Evolutionary conservation across 2,113 vertebrate genomes (phyloP).

Genomic region (Corvus hawaiiensis): DNA sequence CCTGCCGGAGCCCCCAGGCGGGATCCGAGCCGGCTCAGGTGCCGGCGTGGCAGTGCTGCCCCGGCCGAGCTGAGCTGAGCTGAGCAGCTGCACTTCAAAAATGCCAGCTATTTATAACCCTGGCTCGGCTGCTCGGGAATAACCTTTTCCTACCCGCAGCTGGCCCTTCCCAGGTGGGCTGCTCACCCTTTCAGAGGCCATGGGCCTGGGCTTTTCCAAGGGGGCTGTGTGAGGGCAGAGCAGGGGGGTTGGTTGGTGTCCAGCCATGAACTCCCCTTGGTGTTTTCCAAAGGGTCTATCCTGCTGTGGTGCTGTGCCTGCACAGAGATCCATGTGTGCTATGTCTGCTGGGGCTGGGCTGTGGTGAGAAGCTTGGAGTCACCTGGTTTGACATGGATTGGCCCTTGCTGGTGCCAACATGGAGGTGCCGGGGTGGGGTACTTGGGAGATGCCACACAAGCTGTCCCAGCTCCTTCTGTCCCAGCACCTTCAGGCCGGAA

Average conservation of each 20-base stretch:
- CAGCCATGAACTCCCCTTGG: rapidly evolving
- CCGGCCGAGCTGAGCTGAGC: neutral
- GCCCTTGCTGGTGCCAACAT: rapidly evolving
- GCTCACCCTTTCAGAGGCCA: neutral
- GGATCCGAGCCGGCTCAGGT: neutral
- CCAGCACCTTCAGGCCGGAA: neutral
- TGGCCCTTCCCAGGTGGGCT: neutral
- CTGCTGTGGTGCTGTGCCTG: neutral
- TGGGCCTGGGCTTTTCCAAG: rapidly evolving
- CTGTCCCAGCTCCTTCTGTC: neutral
- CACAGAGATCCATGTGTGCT: neutral
- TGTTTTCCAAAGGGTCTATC: neutral
- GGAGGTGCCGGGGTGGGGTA: neutral
- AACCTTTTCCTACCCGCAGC: neutral
- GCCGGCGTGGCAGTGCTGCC: neutral
- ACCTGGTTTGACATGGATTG: neutral
- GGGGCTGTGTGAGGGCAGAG: neutral
- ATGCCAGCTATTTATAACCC: conserved; percentile 55
- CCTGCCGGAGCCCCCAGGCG: neutral
- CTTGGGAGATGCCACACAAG: rapidly evolving
- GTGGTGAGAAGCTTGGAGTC: neutral
- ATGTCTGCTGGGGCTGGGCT: neutral
- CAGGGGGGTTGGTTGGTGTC: rapidly evolving
- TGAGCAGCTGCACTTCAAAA: conserved; percentile 45
- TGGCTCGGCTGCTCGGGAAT: neutral